Conservation (phyloP, 1,140 invertebrate species). For the Sinonovacula constricta region DNA sequence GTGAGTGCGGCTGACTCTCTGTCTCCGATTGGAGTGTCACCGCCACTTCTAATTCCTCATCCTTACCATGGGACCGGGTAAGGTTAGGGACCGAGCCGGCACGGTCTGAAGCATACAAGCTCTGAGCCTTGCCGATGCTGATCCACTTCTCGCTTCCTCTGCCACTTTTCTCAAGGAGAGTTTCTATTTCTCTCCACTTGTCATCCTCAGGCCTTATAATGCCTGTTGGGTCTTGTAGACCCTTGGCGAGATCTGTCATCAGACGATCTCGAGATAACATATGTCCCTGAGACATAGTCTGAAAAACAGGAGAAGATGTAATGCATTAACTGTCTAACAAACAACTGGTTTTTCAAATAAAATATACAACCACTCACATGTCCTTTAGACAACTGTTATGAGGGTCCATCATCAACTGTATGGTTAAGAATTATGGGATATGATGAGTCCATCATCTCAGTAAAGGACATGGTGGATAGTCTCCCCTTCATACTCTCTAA, state of each 20-base stretch:
- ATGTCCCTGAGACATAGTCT: slow-evolving; percentile 19
- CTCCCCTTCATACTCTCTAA: no score
- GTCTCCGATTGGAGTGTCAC: slow-evolving; percentile 71
- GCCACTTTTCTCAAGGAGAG: slow-evolving; percentile 40
- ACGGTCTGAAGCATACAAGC: slow-evolving; percentile 33
- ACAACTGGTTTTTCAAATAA: no score
- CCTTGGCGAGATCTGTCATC: slow-evolving; percentile 24
- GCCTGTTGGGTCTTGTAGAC: slow-evolving; percentile 1
- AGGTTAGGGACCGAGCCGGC: slow-evolving; percentile 14
- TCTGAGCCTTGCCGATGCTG: slow-evolving; percentile 63
- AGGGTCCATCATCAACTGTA: no score
- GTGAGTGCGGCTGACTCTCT: slow-evolving; percentile 60
- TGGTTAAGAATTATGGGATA: no score
- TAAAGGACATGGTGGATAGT: no score
- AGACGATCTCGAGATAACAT: slow-evolving; percentile 36
- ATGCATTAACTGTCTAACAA: no score
- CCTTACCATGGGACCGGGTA: slow-evolving; percentile 57
- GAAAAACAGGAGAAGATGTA: no score
- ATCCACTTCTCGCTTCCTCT: slow-evolving; percentile 58
- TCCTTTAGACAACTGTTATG: no score
- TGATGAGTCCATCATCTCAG: no score
- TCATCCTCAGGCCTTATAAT: slow-evolving; percentile 46
- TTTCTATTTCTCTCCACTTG: slow-evolving; percentile 61
- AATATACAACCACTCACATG: no score
- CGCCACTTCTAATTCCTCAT: slow-evolving; percentile 62